Conservation (phyloP, 2,797 vertebrate genomes). For the Typhlichthys eigenmanni region DNA sequence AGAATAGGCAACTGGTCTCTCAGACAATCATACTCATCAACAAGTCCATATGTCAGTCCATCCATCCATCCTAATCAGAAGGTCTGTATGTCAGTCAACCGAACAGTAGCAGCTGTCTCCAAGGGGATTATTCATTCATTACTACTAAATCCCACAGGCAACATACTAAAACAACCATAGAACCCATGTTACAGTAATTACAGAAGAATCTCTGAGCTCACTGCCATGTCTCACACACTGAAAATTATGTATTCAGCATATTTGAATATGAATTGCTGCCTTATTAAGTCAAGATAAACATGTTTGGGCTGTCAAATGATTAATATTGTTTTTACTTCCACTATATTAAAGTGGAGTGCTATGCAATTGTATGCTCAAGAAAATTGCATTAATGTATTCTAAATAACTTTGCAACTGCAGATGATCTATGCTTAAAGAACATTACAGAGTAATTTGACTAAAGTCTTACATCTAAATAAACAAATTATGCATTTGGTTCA, state of each 20-base stretch:
- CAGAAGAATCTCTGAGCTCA: slow-evolving; percentile 18
- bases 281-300: neutral
- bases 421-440: neutral
- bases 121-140: neutral
- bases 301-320: slow-evolving; percentile 19
- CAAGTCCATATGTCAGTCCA: neutral
- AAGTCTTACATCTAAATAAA: too few species aligned
- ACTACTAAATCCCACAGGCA: slow-evolving; percentile 18
- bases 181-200: slow-evolving; percentile 40
- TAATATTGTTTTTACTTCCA: slow-evolving; percentile 1
- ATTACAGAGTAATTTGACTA: too few species aligned
- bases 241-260: slow-evolving; percentile 22
- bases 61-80: neutral
- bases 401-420: neutral
- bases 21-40: neutral
- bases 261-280: slow-evolving; percentile 21
- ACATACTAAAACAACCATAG: slow-evolving; percentile 34
- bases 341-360: neutral
- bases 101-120: neutral
- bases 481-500: too few species aligned
- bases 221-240: slow-evolving; percentile 5
- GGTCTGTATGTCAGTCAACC: neutral
- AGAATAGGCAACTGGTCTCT: too few species aligned
- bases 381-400: neutral
- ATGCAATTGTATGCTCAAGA: neutral